A percentile compares a stretch with the other conserved stretches of the same genome.
Evolutionary conservation across 2,113 vertebrate species (phyloP).

Genomic region (Chiloscyllium plagiosum): DNA sequence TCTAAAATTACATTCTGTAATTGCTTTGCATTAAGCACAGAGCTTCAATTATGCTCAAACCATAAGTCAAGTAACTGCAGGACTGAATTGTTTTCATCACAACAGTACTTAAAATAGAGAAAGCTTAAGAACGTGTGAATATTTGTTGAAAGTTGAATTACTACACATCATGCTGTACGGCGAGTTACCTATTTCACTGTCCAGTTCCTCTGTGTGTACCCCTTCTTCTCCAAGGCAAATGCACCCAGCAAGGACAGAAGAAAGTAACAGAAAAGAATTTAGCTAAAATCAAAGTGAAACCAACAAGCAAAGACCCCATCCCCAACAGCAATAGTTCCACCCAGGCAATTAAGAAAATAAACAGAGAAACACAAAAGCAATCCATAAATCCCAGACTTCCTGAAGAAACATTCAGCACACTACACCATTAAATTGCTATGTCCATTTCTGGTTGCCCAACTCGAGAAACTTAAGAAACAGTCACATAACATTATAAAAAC

Average conservation of each 20-base stretch:
- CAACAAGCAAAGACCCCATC: conserved; percentile 21
- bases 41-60: conserved; percentile 27
- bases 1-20: conserved; percentile 41
- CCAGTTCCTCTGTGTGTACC: conserved; percentile 97
- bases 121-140: background rate
- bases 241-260: conserved; percentile 57
- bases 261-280: conserved; percentile 52
- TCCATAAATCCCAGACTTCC: background rate
- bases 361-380: conserved; percentile 9
- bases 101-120: conserved; percentile 30
- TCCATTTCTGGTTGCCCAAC: background rate
- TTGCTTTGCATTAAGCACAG: conserved; percentile 42
- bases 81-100: background rate
- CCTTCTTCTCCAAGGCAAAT: conserved; percentile 86
- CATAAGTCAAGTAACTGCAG: background rate
- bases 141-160: background rate
- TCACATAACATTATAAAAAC: no score
- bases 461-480: background rate
- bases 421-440: background rate
- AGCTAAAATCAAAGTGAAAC: conserved; percentile 20
- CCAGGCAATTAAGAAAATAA: background rate
- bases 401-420: background rate
- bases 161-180: conserved; percentile 28
- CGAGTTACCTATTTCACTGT: conserved; percentile 94
- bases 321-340: background rate